Base-by-base conservation (phyloP, 2,888 invertebrate species). In the Sthenelais limicola region DNA sequence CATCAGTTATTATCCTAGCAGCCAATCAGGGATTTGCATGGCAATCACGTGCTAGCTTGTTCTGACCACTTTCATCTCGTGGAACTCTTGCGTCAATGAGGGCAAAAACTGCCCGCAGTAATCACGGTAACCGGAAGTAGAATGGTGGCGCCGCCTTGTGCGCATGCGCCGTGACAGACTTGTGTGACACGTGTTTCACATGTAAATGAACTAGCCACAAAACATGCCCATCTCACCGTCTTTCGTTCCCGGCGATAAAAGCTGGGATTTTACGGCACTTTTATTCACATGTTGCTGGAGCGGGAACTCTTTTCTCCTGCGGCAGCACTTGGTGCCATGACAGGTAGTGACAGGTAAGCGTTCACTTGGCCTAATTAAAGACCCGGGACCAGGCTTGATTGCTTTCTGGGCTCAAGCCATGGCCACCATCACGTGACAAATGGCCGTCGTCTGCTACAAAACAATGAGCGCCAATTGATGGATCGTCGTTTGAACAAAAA, bases 101-200 rank as follows among this genome's bases (percentile, higher is more conserved):
- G 62, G 38, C 62, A 35, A 62, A 62, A 62, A 62, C 35, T 43
- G 43, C 62, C 62, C 38, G 62, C 38, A 43, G 62, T 62, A 62
- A 62, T 62, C 62, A 62, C 43, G 67, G 67, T 47, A 67, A 67
- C 67, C 67, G 67, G 67, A 67, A 67, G 67, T 67, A n/a, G n/a
- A n/a, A n/a, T n/a, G n/a, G n/a, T n/a, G n/a, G n/a, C n/a, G n/a
- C n/a, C n/a, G n/a, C n/a, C n/a, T n/a, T n/a, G n/a, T n/a, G n/a
- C n/a, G n/a, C n/a, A n/a, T n/a, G n/a, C n/a, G n/a, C n/a, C n/a
- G n/a, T n/a, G n/a, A n/a, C n/a, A n/a, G n/a, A n/a, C n/a, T n/a
- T n/a, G n/a, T n/a, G n/a, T n/a, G n/a, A n/a, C n/a, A n/a, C n/a
- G n/a, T n/a, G n/a, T n/a, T n/a, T n/a, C n/a, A n/a, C n/a, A n/a